Evolutionary conservation across 2,888 invertebrate species (phyloP).

Genomic region (Bedellia somnulentella): DNA sequence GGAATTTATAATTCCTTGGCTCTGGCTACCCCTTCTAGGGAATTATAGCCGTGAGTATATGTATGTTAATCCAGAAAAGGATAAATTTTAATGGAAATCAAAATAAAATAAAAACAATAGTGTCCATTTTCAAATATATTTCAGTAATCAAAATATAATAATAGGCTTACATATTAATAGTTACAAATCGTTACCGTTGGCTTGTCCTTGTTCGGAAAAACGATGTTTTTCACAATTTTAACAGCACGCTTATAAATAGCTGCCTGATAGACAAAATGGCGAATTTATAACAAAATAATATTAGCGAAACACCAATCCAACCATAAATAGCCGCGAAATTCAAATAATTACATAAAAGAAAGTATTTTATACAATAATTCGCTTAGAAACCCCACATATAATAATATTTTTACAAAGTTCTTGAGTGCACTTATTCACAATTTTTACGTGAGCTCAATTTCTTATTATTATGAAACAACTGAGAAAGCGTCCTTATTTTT

Average conservation of each 20-base stretch:
- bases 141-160: constrained; percentile 63
- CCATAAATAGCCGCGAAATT: constrained; percentile 15
- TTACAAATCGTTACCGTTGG: constrained; percentile 53
- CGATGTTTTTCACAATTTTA: constrained; percentile 7
- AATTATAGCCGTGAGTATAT: no score
- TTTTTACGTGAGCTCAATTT: constrained; percentile 15
- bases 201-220: constrained; percentile 17
- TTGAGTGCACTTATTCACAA: constrained; percentile 45
- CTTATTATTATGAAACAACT: constrained; percentile 18
- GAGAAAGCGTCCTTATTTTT: constrained; percentile 21
- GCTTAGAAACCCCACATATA: constrained; percentile 27
- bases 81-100: no score
- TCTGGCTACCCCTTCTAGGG: no score
- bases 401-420: constrained; percentile 31
- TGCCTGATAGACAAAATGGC: background rate
- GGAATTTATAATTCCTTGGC: no score
- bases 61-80: no score
- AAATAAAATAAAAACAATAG: constrained; percentile 20
- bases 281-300: constrained; percentile 13
- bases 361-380: constrained; percentile 27
- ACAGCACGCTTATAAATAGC: background rate
- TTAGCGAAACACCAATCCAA: constrained; percentile 12
- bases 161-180: constrained; percentile 58
- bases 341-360: constrained; percentile 27
- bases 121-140: constrained; percentile 59